Evolutionary conservation across 30 jellyfish, hydroid and myxozoan genomes (phyloP), one percentile per base, ranked within the genome.

Genomic region (Sanderia malayensis): DNA sequence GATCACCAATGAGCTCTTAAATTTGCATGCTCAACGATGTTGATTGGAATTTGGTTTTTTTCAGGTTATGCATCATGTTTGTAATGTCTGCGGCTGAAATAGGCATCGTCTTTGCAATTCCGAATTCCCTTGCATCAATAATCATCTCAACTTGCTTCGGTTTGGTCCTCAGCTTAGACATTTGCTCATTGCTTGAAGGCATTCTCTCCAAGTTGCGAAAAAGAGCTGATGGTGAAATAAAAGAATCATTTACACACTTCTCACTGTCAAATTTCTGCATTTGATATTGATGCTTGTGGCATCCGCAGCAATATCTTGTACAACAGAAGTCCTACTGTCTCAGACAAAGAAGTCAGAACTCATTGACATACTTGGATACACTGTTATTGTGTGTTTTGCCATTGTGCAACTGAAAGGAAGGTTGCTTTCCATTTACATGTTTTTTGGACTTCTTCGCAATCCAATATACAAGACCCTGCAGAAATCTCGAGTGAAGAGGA

Each of bases 361-460:
- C 29, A 61, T 32, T 27, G 84, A 66, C 44, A 19, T 32, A 18
- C 0, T 58, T 64, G 92, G 84, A 21, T 70, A 61, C 41, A 59
- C 70, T 19, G n/a, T 76, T n/a, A 47, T 71, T 33, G 67, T 76
- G 2, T 52, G 67, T 3, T 34, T 76, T 15, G 80, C 70, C 18
- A 13, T 77, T 1, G 44, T 58, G 33, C 37, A 52, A 17, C 2
- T 44, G 17, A n/a, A 63, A 6, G 84, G 92, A 10, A 62, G 47
- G 22, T 11, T 62, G 29, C 84, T 28, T 31, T 27, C 84, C 9
- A 31, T 63, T 37, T 67, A 86, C 58, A 24, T 78, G 44, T 10
- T 86, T n/a, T 76, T 86, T 77, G 96, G 96, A 4, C 61, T 61
- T 58, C 11, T 86, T 10, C 71, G 34, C 20, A 86, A 86, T 52